Percentiles rank a stretch among this genome's conserved stretches.
phyloP scores from a whole-genome alignment of 2,888 invertebrate species.

The Melipona beecheii region DNA sequence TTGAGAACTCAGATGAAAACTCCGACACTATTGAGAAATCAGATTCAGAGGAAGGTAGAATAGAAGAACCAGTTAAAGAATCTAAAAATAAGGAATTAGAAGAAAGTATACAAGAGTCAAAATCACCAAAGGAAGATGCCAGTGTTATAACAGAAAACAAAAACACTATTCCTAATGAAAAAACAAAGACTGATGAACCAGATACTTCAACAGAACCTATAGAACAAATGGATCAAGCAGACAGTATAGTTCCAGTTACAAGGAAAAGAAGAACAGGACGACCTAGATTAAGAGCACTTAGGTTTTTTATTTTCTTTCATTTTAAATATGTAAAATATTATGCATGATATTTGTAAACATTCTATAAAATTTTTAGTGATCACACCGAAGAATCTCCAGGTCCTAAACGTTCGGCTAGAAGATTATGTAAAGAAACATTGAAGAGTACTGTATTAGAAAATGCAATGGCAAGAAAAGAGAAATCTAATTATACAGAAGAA shows the following conservation, averaged over 20 bases:
- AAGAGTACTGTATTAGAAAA: slow-evolving; percentile 87
- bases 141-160: slow-evolving; percentile 46
- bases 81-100: slow-evolving; percentile 49
- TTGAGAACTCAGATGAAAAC: slow-evolving; percentile 80
- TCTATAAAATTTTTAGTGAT: slow-evolving; percentile 72
- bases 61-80: slow-evolving; percentile 49
- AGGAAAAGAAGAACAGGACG: slow-evolving; percentile 77
- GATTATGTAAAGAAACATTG: slow-evolving; percentile 87
- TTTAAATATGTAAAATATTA: slow-evolving; percentile 36
- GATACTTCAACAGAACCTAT: slow-evolving; percentile 23
- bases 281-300: slow-evolving; percentile 75
- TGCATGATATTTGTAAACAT: slow-evolving; percentile 49
- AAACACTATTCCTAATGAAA: slow-evolving; percentile 43
- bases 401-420: slow-evolving; percentile 88
- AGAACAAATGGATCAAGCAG: slow-evolving; percentile 52
- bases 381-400: slow-evolving; percentile 79
- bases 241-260: slow-evolving; percentile 64
- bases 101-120: slow-evolving; percentile 9
- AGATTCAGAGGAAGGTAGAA: slow-evolving; percentile 83
- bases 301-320: slow-evolving; percentile 66
- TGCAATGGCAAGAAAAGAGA: slow-evolving; percentile 90
- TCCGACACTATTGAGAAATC: slow-evolving; percentile 84
- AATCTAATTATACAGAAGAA: slow-evolving; percentile 86
- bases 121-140: slow-evolving; percentile 26
- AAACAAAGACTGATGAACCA: slow-evolving; percentile 45